Conservation (phyloP, 2,888 invertebrate genomes). For the Timema cristinae region DNA sequence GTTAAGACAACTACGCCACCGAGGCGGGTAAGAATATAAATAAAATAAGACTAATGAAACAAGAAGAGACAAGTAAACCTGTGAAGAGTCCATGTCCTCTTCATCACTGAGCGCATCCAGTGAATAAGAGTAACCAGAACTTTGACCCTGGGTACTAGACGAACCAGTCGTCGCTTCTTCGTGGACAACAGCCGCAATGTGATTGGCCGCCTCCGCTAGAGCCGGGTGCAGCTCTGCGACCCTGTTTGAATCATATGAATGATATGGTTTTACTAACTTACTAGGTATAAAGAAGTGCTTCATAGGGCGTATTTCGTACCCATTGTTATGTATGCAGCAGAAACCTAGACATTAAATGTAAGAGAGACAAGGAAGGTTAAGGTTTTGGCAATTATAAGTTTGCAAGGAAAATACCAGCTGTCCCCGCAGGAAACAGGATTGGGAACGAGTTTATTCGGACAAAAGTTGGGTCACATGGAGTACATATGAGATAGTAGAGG, state of each 20-base stretch:
- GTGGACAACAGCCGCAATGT: conserved; percentile 58
- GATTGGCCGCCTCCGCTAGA: conserved; percentile 63
- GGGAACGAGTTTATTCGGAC: too few species aligned
- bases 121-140: conserved; percentile 51
- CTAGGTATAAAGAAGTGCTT: not conserved
- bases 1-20: too few species aligned
- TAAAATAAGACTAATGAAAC: too few species aligned
- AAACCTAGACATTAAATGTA: too few species aligned
- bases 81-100: conserved; percentile 52
- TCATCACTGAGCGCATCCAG: conserved; percentile 53
- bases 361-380: too few species aligned
- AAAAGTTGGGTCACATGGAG: too few species aligned
- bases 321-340: not conserved
- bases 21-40: too few species aligned
- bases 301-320: not conserved
- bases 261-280: not conserved
- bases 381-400: too few species aligned
- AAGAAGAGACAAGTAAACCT: conserved; percentile 25
- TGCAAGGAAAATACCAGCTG: too few species aligned
- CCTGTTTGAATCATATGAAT: conserved; percentile 40
- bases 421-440: too few species aligned
- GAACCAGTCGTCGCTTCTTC: conserved; percentile 52
- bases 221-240: conserved; percentile 66
- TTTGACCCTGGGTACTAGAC: conserved; percentile 50
- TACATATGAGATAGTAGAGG: too few species aligned